These are phyloP conservation scores for Capromys pilorides DNA, from an alignment of 2,797 vertebrate genomes.

Conservation along the genomic window DNA sequence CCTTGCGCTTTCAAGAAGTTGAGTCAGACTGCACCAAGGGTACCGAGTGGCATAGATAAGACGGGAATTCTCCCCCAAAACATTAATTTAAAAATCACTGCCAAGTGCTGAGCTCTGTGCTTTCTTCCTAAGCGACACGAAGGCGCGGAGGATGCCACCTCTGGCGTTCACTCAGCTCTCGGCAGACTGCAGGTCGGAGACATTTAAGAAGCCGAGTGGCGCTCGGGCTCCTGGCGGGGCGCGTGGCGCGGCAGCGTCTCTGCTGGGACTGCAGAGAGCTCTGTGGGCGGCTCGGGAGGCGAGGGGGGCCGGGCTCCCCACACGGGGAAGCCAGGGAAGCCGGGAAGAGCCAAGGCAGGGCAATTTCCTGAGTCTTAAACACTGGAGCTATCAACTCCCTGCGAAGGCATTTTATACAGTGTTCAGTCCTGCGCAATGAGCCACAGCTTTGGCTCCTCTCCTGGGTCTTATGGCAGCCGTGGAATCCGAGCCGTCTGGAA, in stretches of 20 bases:
- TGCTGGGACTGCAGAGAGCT: background rate
- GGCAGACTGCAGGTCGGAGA: background rate
- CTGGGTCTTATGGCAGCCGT: background rate
- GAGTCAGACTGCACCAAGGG: constrained; percentile 28
- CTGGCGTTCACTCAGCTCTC: background rate
- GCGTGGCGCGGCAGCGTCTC: background rate
- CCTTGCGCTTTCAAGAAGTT: constrained; percentile 16
- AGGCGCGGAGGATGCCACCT: background rate
- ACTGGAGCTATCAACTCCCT: background rate
- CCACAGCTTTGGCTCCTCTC: background rate
- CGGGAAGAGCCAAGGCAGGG: background rate
- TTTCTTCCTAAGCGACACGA: constrained; percentile 49
- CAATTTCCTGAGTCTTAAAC: background rate
- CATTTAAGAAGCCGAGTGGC: background rate
- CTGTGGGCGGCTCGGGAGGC: background rate
- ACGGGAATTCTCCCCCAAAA: constrained; percentile 52
- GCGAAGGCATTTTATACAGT: background rate
- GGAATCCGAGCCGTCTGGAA: background rate
- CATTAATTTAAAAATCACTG: constrained; percentile 54
- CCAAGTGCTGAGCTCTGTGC: constrained; percentile 40
- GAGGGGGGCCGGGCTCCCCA: background rate
- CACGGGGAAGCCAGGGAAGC: background rate
- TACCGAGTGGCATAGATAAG: constrained; percentile 1
- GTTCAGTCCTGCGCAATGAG: constrained; percentile 7
- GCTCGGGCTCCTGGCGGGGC: background rate